Evolutionary conservation across 2,888 invertebrate genomes (phyloP).

Genomic region (Myathropa florea): DNA sequence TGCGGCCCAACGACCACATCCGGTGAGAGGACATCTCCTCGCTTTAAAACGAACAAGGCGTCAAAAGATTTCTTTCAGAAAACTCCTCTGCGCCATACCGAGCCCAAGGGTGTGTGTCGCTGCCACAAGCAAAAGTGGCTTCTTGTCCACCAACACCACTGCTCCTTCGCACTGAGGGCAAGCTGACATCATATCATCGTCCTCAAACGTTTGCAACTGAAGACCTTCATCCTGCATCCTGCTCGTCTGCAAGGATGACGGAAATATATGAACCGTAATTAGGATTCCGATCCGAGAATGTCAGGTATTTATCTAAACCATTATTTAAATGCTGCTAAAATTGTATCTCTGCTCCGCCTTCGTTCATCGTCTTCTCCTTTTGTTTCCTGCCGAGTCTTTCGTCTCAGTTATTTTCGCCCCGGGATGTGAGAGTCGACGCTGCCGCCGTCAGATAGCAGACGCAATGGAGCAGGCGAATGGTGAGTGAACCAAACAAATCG

Average conservation of each 20-base stretch:
- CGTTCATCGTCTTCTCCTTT: not conserved
- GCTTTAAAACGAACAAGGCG: no score
- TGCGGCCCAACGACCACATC: slow-evolving; percentile 16
- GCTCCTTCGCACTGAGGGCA: not conserved
- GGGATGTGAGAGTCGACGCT: not conserved
- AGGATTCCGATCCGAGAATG: slow-evolving; percentile 46
- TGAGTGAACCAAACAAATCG: slow-evolving; percentile 28
- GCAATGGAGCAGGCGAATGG: slow-evolving; percentile 34
- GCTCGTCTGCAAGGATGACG: not conserved
- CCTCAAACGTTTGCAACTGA: not conserved
- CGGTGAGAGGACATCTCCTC: no score
- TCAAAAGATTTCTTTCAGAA: no score
- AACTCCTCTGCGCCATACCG: no score
- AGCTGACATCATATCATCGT: not conserved
- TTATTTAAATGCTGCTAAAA: slow-evolving; percentile 2
- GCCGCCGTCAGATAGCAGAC: slow-evolving; percentile 8
- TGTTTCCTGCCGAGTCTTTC: not conserved
- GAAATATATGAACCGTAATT: slow-evolving; percentile 40
- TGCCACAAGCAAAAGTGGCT: no score
- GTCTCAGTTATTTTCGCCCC: slow-evolving; percentile 4
- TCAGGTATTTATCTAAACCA: slow-evolving; percentile 51
- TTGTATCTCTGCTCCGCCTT: slow-evolving; percentile 12
- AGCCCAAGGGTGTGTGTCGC: no score
- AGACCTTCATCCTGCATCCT: not conserved
- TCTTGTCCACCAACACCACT: not conserved